Evolutionary conservation across 1,140 invertebrate species (phyloP), one percentile per base, ranked within the genome.

Genomic region (Diorhabda sublineata): DNA sequence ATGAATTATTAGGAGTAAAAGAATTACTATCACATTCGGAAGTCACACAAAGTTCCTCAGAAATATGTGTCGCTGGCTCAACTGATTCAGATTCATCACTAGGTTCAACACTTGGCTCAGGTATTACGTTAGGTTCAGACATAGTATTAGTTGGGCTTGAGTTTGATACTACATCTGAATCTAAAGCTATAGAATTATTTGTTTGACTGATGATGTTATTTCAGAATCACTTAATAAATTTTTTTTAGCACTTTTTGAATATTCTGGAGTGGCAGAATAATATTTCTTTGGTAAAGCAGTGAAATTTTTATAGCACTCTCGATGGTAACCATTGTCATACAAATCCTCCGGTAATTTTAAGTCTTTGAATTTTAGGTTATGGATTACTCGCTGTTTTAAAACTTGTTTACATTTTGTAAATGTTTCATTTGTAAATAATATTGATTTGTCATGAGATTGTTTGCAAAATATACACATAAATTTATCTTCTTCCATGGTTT

Each of bases 301-400:
- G 26, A 26, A 26, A 26, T 26, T 26, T 26, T 26, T 26, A 26
- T 26, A 26, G 26, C 26, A 26, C 26, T 0, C 26, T 26, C 26
- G 26, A 26, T 26, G 26, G 26, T 26, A 26, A 26, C 26, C 26
- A 26, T 26, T 68, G 4, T 68, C 47, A 47, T 52, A 69, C 45
- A 69, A 68, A 58, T 74, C 71, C 44, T 9, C 62, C 9, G 73
- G 67, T 45, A 74, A 74, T 71, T 68, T n/a, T 65, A 71, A 60
- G 42, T 68, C 60, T 61, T 26, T 26, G 26, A 26, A 26, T 68
- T 68, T 62, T 47, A 68, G 61, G 67, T 68, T 68, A 68, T 63
- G 45, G 26, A 63, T 64, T 63, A 58, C 61, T 71, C 68, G 56
- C 9, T 52, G 43, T 64, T 74, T 73, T 56, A 64, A 45, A 62